Percentiles rank a stretch among this genome's conserved stretches.
Evolutionary conservation across 2,113 vertebrate species (phyloP).

Genomic region (Cathartes aura): DNA sequence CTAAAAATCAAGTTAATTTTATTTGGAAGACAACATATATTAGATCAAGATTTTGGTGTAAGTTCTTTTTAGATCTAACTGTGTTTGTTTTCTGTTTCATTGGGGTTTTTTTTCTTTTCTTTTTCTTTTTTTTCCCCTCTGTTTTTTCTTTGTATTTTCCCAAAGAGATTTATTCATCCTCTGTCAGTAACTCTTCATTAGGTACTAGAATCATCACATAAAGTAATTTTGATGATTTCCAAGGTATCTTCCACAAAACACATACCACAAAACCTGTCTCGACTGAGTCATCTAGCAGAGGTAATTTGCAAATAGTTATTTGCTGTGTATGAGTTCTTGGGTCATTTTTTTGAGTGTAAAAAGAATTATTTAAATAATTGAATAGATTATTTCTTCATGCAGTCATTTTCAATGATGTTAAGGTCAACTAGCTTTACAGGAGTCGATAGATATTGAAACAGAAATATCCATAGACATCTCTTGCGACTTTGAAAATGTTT

Average conservation of each 20-base stretch:
- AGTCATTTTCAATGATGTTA: background rate
- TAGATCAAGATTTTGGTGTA: background rate
- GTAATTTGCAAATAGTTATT: background rate
- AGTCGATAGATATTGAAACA: background rate
- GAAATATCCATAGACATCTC: background rate
- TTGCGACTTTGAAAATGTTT: background rate
- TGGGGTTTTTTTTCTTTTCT: rapidly evolving
- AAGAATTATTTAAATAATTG: background rate
- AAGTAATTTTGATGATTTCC: background rate
- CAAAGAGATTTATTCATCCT: background rate
- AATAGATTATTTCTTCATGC: background rate
- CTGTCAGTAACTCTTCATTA: background rate
- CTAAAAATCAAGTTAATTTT: background rate
- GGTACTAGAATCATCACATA: background rate
- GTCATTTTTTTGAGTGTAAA: background rate
- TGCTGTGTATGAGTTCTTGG: background rate
- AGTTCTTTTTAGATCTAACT: background rate
- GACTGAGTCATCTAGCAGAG: background rate
- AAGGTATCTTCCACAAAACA: background rate
- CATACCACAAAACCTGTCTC: background rate
- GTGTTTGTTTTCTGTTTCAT: background rate
- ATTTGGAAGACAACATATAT: background rate
- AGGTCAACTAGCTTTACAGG: background rate
- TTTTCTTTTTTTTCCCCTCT: rapidly evolving
- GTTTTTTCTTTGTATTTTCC: too few relatives aligned